Evolutionary conservation across 2,888 invertebrate species (phyloP).

Genomic region (Lithophane ornitopus): DNA sequence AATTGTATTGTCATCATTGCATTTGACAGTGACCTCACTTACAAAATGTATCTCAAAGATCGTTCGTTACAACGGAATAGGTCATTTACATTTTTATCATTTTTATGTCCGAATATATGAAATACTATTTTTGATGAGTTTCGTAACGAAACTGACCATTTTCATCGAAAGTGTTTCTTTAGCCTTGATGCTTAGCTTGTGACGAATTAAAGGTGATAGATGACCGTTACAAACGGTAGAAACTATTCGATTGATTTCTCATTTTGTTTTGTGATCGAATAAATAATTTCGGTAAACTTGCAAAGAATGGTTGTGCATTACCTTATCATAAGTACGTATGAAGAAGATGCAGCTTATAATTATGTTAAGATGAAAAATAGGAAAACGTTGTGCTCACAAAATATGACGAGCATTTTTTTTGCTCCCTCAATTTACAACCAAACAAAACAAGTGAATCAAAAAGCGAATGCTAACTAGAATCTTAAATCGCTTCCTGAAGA

Average conservation of each 20-base stretch:
- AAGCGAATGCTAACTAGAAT: neutral
- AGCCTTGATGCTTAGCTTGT: slow-evolving; percentile 54
- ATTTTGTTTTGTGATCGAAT: slow-evolving; percentile 13
- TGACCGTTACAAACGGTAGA: slow-evolving; percentile 25
- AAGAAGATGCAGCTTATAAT: neutral
- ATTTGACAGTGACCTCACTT: slow-evolving; percentile 67
- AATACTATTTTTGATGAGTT: slow-evolving; percentile 64
- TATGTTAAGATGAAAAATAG: neutral
- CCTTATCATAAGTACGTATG: neutral
- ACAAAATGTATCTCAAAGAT: slow-evolving; percentile 70
- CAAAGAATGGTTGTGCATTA: neutral
- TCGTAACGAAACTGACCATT: slow-evolving; percentile 67
- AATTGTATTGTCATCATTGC: too few species aligned
- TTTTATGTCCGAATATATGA: slow-evolving; percentile 70
- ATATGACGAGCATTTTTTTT: neutral
- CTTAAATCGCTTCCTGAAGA: slow-evolving; percentile 22
- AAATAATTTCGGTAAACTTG: slow-evolving; percentile 2
- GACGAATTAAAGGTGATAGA: slow-evolving; percentile 51
- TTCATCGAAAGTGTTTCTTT: slow-evolving; percentile 54
- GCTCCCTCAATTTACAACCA: neutral
- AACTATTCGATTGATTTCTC: slow-evolving; percentile 31
- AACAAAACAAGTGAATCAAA: slow-evolving; percentile 5
- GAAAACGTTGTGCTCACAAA: neutral
- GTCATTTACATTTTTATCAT: slow-evolving; percentile 79
- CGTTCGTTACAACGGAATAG: slow-evolving; percentile 68